These are phyloP conservation scores for Globia sparganii DNA, from an alignment of 2,888 invertebrate genomes.

Conservation along the genomic window DNA sequence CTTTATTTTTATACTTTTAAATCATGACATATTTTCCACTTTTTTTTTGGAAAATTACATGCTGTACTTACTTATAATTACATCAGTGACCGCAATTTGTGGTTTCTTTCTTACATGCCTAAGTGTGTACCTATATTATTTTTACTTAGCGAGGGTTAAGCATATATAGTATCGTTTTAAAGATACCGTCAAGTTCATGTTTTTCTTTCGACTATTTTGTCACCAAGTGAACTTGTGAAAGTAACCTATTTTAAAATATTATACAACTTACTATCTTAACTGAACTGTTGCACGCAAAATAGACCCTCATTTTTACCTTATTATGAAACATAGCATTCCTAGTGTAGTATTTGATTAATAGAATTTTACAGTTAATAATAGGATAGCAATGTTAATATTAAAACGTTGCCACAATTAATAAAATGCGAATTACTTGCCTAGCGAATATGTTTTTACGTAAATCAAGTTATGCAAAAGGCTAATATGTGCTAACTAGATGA, in stretches of 20 bases:
- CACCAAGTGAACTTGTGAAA: conserved; percentile 1
- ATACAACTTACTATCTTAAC: not conserved
- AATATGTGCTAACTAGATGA: not conserved
- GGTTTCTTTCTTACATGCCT: conserved; percentile 9
- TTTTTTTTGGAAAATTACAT: conserved; percentile 4
- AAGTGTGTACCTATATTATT: not conserved
- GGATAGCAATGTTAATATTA: not conserved
- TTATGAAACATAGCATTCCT: conserved; percentile 15
- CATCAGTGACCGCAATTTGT: conserved; percentile 16
- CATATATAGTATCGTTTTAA: conserved; percentile 8
- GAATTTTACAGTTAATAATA: conserved; percentile 11
- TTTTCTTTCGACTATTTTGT: not conserved
- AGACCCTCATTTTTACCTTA: not conserved
- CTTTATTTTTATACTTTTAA: conserved; percentile 22
- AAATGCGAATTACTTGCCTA: conserved; percentile 29
- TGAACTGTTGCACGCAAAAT: not conserved
- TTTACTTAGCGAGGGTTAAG: conserved; percentile 8
- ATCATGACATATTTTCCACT: conserved; percentile 15
- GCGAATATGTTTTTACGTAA: conserved; percentile 5
- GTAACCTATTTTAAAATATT: not conserved
- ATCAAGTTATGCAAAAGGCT: conserved; percentile 2
- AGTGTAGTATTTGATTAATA: conserved; percentile 33
- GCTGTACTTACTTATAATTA: conserved; percentile 40
- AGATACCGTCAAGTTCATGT: not conserved
- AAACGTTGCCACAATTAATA: not conserved